These are phyloP conservation scores for Semicossyphus pulcher DNA, from an alignment of 2,113 vertebrate genomes.

Conservation along the genomic window DNA sequence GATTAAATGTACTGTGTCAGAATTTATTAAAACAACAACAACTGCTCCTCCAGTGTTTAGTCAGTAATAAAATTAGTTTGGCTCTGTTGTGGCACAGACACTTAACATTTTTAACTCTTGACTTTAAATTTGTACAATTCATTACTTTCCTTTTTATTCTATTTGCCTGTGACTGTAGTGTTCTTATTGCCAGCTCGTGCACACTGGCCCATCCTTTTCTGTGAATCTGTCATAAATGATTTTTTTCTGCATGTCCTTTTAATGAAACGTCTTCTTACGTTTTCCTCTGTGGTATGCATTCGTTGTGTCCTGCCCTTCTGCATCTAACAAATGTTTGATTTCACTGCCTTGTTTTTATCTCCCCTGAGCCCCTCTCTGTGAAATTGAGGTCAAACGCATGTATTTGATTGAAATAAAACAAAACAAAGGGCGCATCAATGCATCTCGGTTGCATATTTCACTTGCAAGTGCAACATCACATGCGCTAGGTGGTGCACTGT, in stretches of 20 bases:
- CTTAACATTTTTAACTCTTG: background rate
- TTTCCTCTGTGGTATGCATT: background rate
- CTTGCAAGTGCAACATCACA: conserved; percentile 58
- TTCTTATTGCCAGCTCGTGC: background rate
- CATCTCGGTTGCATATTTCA: conserved; percentile 43
- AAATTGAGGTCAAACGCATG: background rate
- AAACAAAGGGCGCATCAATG: conserved; percentile 32
- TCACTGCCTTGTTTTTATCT: background rate
- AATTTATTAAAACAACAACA: background rate
- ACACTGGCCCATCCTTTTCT: too few relatives aligned
- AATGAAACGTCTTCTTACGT: background rate
- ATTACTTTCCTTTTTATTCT: background rate
- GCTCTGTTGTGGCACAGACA: background rate
- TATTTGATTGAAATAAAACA: conserved; percentile 16
- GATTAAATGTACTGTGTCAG: background rate
- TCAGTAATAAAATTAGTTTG: background rate
- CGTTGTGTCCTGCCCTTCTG: background rate
- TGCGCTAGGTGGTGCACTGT: conserved; percentile 83
- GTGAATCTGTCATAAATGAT: too few relatives aligned
- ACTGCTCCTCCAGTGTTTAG: background rate
- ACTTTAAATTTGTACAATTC: background rate
- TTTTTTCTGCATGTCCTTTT: background rate
- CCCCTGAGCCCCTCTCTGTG: background rate
- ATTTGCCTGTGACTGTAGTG: background rate
- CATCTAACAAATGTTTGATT: background rate